Evolutionary conservation across 2,113 vertebrate genomes (phyloP), one percentile per base, ranked within the genome.

Genomic region (Larimichthys crocea): DNA sequence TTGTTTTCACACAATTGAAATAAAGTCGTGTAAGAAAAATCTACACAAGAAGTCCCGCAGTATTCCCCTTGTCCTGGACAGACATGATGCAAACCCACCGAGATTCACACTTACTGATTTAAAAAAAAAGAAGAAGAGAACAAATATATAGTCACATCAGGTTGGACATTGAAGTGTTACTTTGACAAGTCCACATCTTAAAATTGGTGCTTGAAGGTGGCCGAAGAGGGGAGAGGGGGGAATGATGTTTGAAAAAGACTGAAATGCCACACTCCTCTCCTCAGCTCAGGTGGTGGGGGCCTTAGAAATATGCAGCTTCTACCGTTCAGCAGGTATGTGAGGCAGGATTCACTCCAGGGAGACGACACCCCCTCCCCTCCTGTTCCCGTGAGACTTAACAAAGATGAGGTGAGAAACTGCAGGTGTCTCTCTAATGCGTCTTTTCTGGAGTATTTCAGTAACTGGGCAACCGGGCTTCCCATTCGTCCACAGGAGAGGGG

Each of bases 1-100:
- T 92, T 90, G 89, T 93, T 92, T 92, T 91, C 90, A 93, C 92
- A 91, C 87, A 93, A 88, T 91, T 92, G 85, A 94, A 95, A 95
- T 93, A 94, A 94, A 94, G 89, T 92, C 75, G 89, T 95, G 93
- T 95, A 95, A 90, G 92, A 94, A 95, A 94, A 94, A 95, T 92
- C 92, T 95, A 95, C 94, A 95, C 92, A 88, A 88, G 52, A 74
- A 59, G 84, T 91, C 93, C 91, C 83, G 83, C 82, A 74, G 82
- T 83, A 75, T 64, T 48, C 80, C 76, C 76, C 74, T 56, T 60
- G 55, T 83, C 88, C 76, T 83, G 76, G 70, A 89, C 77, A 86
- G 69, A 89, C 67, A 70, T 68, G 68, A 82, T 40, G 64, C 67
- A 82, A 76, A 81, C 60, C 60, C 76, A 60, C 65, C 16, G 29